Base-by-base conservation (phyloP, 2,797 vertebrate genomes). In the Scarus forsteni region DNA sequence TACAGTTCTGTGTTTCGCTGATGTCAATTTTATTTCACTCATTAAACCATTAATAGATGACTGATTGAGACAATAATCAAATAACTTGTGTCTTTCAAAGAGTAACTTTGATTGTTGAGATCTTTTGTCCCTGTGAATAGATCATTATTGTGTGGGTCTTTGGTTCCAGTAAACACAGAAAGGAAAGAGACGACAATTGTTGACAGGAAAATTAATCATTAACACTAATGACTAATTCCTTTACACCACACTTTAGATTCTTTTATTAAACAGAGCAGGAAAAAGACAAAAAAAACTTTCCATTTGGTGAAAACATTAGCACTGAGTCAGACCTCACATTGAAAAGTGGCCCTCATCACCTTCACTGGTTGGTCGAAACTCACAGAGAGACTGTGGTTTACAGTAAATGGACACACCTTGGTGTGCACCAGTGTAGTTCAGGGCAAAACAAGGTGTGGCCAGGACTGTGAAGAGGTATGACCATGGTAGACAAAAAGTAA, bases 371-470 rank as follows among this genome's bases (percentile, higher is more conserved):
- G 4, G n/a, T 50, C 38, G 14, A 54, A 74, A 55, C 43, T 58
- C 73, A 19, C 52, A 27, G 35, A 49, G 61, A 3, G 0, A 38
- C 61, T 6, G 10, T 57, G 27, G 75, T 85, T 89, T 80, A 88
- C 87, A 86, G 89, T 91, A 92, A 92, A 91, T 81, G 57, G 49
- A 70, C 76, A 81, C 81, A 71, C 81, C 77, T 72, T 34, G 19
- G 10, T 66, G 56, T 72, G 45, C 65, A 60, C 66, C 35, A 18
- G 44, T 39, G 13, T 36, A 43, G 64, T 77, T 27, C 27, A 80
- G 77, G 87, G 84, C 73, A 86, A 84, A 89, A 89, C 80, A 86
- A 84, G 90, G 89, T 53, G 90, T 83, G 86, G 82, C 18, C 54
- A 36, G 14, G 27, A 13, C 67, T 16, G 57, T 14, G 49, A 44